Conservation (phyloP, 2,888 invertebrate genomes). For the Chymomyza amoena region DNA sequence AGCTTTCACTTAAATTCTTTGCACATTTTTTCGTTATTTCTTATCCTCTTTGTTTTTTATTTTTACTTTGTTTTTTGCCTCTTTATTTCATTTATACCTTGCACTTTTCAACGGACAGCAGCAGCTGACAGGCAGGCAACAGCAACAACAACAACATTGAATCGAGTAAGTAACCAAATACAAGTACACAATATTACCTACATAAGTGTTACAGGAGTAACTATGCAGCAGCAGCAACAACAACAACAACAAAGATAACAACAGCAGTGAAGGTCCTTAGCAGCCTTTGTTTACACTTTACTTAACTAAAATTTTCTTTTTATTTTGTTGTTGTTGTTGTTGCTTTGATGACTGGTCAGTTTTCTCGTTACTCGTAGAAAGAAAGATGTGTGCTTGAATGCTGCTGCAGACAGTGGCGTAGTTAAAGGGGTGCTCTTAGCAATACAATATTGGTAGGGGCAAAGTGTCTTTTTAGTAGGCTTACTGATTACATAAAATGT, state of each 20-base stretch:
- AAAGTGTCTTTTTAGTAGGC: too few species aligned
- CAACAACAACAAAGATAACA: constrained; percentile 8
- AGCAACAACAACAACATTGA: constrained; percentile 27
- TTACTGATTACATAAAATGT: too few species aligned
- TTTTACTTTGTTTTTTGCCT: not conserved
- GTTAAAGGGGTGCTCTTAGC: too few species aligned
- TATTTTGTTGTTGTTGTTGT: constrained; percentile 14
- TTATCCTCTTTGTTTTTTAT: not conserved
- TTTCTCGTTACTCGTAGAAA: not conserved
- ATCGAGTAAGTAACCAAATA: not conserved
- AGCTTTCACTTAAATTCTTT: not conserved
- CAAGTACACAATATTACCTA: not conserved
- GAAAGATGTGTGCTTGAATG: not conserved
- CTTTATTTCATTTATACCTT: not conserved
- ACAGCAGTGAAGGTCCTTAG: constrained; percentile 39
- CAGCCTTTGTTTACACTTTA: constrained; percentile 55
- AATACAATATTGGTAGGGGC: too few species aligned
- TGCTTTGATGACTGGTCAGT: constrained; percentile 13
- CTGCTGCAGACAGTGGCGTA: not conserved
- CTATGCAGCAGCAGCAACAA: constrained; percentile 4
- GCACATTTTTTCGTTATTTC: not conserved
- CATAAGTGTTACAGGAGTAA: not conserved
- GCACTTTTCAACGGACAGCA: not conserved
- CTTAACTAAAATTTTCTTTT: constrained; percentile 26
- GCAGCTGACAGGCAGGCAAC: not conserved